Evolutionary conservation across 2,797 vertebrate species (phyloP).

Genomic region (Ctenosaura bakeri): DNA sequence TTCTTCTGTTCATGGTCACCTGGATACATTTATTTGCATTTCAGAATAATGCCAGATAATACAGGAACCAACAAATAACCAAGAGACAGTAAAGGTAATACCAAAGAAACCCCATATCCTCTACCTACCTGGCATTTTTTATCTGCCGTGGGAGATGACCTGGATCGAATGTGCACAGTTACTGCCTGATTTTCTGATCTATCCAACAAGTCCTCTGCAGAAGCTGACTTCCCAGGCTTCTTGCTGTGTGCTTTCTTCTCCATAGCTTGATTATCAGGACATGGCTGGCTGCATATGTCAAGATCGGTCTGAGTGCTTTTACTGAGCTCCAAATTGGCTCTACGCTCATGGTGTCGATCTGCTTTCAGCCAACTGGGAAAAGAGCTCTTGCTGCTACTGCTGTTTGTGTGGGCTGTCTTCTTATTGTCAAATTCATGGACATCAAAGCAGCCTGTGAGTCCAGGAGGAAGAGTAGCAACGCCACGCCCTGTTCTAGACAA

Average conservation of each 20-base stretch:
- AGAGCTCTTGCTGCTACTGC: slow-evolving; percentile 64
- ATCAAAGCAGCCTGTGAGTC: slow-evolving; percentile 74
- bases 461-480: slow-evolving; percentile 76
- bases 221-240: slow-evolving; percentile 86
- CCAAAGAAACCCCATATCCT: background rate
- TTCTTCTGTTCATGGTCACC: background rate
- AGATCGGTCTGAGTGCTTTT: slow-evolving; percentile 64
- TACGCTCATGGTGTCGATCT: slow-evolving; percentile 69
- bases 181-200: slow-evolving; percentile 72
- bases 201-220: slow-evolving; percentile 90
- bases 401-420: background rate
- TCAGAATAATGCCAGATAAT: background rate
- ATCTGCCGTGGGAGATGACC: slow-evolving; percentile 86
- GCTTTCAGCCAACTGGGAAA: slow-evolving; percentile 40
- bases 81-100: background rate
- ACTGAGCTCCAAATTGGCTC: slow-evolving; percentile 65
- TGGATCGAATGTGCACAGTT: slow-evolving; percentile 86
- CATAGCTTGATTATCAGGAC: slow-evolving; percentile 58
- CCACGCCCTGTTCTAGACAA: slow-evolving; percentile 63
- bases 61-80: background rate
- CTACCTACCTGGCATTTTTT: slow-evolving; percentile 85
- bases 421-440: slow-evolving; percentile 62
- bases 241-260: slow-evolving; percentile 57
- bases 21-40: accelerated
- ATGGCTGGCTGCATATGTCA: slow-evolving; percentile 36